Evolutionary conservation across 2,888 invertebrate genomes (phyloP).

Genomic region (Stomorhina lunata): DNA sequence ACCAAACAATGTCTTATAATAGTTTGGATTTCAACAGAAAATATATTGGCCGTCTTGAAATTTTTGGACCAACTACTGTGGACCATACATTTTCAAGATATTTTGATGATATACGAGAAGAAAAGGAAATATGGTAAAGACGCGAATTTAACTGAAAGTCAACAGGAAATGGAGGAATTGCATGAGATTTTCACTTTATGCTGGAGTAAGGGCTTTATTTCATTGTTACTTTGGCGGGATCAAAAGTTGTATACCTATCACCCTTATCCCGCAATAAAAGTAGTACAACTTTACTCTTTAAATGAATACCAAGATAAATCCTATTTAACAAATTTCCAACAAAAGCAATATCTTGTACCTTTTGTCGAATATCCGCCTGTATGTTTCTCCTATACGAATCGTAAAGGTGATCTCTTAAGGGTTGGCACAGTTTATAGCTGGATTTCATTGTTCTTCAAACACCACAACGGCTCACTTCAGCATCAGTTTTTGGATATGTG

Average conservation of each 20-base stretch:
- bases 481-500: slow-evolving; percentile 2
- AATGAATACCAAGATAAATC: slow-evolving; percentile 47
- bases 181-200: slow-evolving; percentile 60
- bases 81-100: slow-evolving; percentile 37
- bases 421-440: slow-evolving; percentile 70
- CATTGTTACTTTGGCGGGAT: slow-evolving; percentile 63
- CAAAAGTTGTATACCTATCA: slow-evolving; percentile 66
- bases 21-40: background rate
- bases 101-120: slow-evolving; percentile 27
- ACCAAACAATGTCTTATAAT: background rate
- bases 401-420: slow-evolving; percentile 48
- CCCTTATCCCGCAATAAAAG: slow-evolving; percentile 67
- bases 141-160: too few species aligned
- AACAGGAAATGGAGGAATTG: background rate
- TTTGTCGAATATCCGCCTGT: slow-evolving; percentile 48
- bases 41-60: background rate
- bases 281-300: slow-evolving; percentile 52
- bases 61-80: slow-evolving; percentile 26
- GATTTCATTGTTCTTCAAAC: slow-evolving; percentile 65
- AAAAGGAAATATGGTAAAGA: too few species aligned
- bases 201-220: slow-evolving; percentile 69
- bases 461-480: slow-evolving; percentile 67
- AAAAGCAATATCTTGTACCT: slow-evolving; percentile 54
- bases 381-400: slow-evolving; percentile 56
- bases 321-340: slow-evolving; percentile 66